Base-by-base conservation (phyloP, 2,888 invertebrate genomes). In the Dioctria linearis region DNA sequence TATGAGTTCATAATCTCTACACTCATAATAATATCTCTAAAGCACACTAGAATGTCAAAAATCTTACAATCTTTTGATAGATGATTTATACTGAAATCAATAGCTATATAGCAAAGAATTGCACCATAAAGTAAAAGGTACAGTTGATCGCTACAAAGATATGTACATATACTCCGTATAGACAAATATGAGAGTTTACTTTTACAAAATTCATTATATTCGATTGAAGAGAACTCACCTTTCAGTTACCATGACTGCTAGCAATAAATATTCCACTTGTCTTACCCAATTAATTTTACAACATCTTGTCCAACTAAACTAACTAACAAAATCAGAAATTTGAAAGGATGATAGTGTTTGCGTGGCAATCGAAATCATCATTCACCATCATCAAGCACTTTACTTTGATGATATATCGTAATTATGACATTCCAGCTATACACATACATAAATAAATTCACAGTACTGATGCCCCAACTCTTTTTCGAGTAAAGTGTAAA, bases 241-340 rank as follows among this genome's bases (percentile, higher is more conserved):
- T 73, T 42, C 37, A 40, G 42, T 8, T 57, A 42, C 40, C 59
- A 73, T 73, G 73, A 73, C 46, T 13, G 42, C 37, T 57, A 8
- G 51, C 42, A 59, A 57, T 73, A 73, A 73, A 73, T 73, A n/a
- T 13, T 13, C 40, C 42, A 54, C 73, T 73, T 73, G 73, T 57
- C 54, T 73, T 42, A 37, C 4, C 57, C 73, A 73, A 73, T 73
- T 73, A 73, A 54, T 59, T 73, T 57, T 59, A 73, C 73, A 73
- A 54, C 54, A 54, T 57, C 11, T 57, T 54, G 39, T 25, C 40
- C 11, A 13, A 8, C 5, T 8, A 54, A 54, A 54, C 11, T 25
- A 25, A 25, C 6, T 54, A 37, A 25, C 37, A 25, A 2, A 6
- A 51, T 51, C 6, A 43, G 42, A 42, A 73, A 73, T 73, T 73